These are phyloP conservation scores for Odontesthes bonariensis DNA, from an alignment of 2,113 vertebrate species.

Conservation along the genomic window DNA sequence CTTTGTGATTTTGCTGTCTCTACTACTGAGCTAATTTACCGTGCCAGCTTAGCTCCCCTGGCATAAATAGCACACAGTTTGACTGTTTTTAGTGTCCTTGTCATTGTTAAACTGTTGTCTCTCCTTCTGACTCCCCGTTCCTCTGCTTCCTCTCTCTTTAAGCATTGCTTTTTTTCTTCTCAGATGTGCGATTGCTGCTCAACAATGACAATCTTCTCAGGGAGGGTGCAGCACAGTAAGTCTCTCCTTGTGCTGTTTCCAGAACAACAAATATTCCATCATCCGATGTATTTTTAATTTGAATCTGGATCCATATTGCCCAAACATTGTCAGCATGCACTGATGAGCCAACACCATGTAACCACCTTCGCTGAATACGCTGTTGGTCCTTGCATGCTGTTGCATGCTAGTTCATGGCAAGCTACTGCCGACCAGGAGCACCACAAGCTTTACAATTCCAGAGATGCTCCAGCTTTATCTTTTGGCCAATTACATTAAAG, in stretches of 20 bases:
- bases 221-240: conserved; percentile 97
- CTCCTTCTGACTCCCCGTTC: neutral
- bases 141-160: neutral
- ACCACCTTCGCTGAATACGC: neutral
- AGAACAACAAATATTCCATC: neutral
- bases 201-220: conserved; percentile 98
- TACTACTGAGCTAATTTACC: conserved; percentile 58
- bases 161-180: conserved; percentile 10
- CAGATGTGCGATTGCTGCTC: conserved; percentile 97
- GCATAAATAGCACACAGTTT: conserved; percentile 24
- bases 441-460: too few relatives aligned
- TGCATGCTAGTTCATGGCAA: neutral
- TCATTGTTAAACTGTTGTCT: conserved; percentile 13
- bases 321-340: neutral
- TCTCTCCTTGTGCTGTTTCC: conserved; percentile 46
- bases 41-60: conserved; percentile 56
- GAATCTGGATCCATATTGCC: neutral
- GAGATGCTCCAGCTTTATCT: too few relatives aligned
- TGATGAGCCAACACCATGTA: neutral
- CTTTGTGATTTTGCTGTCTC: conserved; percentile 38
- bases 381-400: neutral
- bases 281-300: neutral
- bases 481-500: too few relatives aligned
- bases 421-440: neutral
- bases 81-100: conserved; percentile 13